A percentile compares a stretch with the other conserved stretches of the same genome.
Conservation (phyloP, 2,113 vertebrate species). For the Psilopsiagon aurifrons region DNA sequence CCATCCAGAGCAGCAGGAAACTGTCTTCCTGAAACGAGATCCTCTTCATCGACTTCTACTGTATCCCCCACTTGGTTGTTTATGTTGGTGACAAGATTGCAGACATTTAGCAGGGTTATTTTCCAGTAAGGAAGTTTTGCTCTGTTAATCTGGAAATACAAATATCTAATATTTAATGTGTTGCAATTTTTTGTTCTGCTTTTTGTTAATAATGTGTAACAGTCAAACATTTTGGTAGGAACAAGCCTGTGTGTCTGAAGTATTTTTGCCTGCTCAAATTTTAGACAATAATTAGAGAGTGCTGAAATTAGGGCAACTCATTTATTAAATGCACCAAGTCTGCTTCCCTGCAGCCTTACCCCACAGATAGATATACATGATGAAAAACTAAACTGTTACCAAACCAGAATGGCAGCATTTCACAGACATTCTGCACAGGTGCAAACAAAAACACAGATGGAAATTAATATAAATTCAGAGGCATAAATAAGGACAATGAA, state of each 20-base stretch:
- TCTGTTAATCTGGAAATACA: slow-evolving; percentile 74
- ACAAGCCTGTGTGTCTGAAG: not conserved
- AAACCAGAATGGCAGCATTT: slow-evolving; percentile 52
- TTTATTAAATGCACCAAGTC: not conserved
- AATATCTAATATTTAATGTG: not conserved
- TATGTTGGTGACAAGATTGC: slow-evolving; percentile 80
- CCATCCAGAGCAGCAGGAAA: slow-evolving; percentile 72
- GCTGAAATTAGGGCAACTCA: slow-evolving; percentile 2
- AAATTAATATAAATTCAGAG: slow-evolving; percentile 30
- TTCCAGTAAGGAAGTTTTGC: slow-evolving; percentile 88
- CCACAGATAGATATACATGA: not conserved
- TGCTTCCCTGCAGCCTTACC: not conserved
- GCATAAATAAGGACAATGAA: slow-evolving; percentile 39
- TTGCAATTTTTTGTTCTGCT: not conserved
- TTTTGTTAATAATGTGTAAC: not conserved
- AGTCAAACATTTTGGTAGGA: not conserved
- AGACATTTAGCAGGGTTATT: slow-evolving; percentile 86
- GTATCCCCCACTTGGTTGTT: slow-evolving; percentile 70
- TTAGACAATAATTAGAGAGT: slow-evolving; percentile 3
- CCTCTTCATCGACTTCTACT: slow-evolving; percentile 75
- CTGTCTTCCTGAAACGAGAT: slow-evolving; percentile 73
- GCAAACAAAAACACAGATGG: slow-evolving; percentile 37
- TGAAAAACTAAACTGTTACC: slow-evolving; percentile 19
- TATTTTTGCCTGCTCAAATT: not conserved
- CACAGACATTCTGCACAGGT: not conserved